Percentiles rank a stretch among this genome's conserved stretches.
Conservation (phyloP, 2,113 vertebrate genomes). For the Hystrix brachyura region DNA sequence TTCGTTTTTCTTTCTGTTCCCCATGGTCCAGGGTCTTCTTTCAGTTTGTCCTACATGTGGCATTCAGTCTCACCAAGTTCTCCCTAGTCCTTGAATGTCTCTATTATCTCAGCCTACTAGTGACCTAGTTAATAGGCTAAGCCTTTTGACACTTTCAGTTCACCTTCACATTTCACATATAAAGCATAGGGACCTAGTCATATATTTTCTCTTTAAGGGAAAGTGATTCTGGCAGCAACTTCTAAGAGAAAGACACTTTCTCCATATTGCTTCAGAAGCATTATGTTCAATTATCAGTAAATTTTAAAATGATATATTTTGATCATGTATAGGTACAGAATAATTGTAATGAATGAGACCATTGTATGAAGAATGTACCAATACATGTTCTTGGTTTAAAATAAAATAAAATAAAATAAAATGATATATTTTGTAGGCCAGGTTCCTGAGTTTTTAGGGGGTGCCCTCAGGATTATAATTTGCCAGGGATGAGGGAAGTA, state of each 20-base stretch:
- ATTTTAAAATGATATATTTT: constrained; percentile 32
- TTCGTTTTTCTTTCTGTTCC: background rate
- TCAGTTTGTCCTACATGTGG: background rate
- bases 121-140: constrained; percentile 48
- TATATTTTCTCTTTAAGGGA: background rate
- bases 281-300: constrained; percentile 29
- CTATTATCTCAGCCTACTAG: background rate
- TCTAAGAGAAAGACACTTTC: constrained; percentile 22
- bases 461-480: background rate
- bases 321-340: no score
- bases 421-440: background rate
- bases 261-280: constrained; percentile 19
- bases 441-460: background rate
- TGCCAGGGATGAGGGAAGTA: background rate
- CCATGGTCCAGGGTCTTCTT: background rate
- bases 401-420: no score
- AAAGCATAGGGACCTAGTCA: background rate
- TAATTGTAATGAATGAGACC: no score
- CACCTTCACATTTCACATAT: background rate
- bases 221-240: background rate
- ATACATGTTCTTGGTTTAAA: no score
- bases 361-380: no score
- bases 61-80: background rate
- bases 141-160: background rate
- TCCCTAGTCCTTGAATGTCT: background rate